Base-by-base conservation (phyloP, 2,113 vertebrate species). In the Ammospiza nelsoni region DNA sequence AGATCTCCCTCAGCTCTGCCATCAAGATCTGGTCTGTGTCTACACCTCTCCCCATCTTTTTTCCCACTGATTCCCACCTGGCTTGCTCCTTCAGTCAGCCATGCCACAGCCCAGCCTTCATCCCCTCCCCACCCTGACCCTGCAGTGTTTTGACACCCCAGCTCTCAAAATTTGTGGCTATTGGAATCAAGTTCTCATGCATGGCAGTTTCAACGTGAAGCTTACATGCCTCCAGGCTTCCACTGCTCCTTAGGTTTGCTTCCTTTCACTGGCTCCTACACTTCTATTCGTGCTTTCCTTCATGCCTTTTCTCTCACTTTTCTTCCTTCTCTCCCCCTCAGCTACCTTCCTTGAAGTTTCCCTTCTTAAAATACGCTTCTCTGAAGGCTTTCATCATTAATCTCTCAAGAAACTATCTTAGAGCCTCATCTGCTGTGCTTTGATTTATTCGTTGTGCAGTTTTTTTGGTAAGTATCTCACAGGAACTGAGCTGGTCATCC, bases 361-460 rank as follows among this genome's bases (percentile, higher is more conserved):
- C 49, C 58, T 87, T 95, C 91, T 88, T 91, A 95, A 92, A 96
- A 93, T 85, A 65, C 31, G n/a, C 68, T 90, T 15, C 79, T 90
- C 81, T 67, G 68, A 96, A 90, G 65, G 79, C 94, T 96, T 96
- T 97, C 85, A 96, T 97, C 94, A 88, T 93, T 89, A 95, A 94
- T 96, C 57, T 95, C 92, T 94, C 92, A 94, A 81, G 88, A 89
- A 96, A 81, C 82, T 95, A 84, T 88, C 90, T 94, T 87, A 90
- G 72, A 81, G 57, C 41, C 72, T 96, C 85, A 84, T 96, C 85
- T 96, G n/a, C 79, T 80, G 25, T 5, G 51, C 94, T 95, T 96
- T 96, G 93, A 96, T 94, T 94, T 96, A 81, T 87, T 96, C 3
- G 0, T 92, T 92, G 89, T 65, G 77, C 58, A 16, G 1, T 65